Evolutionary conservation across 64 coral and sea anemone genomes (phyloP), one percentile per base, ranked within the genome.

Genomic region (Orbicella faveolata): DNA sequence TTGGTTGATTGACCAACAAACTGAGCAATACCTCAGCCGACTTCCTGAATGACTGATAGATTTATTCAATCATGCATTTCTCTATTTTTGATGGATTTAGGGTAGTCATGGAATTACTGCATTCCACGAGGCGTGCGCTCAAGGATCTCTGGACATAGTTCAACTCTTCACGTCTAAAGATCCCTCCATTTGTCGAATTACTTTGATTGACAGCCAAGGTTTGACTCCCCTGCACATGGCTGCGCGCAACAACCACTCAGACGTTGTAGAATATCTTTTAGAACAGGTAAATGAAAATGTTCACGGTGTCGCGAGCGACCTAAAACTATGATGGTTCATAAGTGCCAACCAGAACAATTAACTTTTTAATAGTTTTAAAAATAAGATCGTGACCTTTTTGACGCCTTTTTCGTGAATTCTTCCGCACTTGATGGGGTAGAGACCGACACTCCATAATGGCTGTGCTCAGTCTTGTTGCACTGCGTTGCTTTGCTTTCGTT

Each of bases 231-330:
- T 84, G 21, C 81, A 84, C 21, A 63, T 67, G 57, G 73, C 87
- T 36, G 87, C 87, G 2, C 20, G 77, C 15, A 88, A 77, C 74
- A 77, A 88, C 63, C 87, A 65, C 34, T 12, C 73, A 35, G 73
- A 63, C 44, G 87, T 88, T 9, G 53, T 88, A 9, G 16, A 88
- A 48, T 88, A 88, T 39, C 87, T 88, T 16, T 88, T 88, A 26
- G 87, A 77, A 88, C 34, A 88, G 87, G 87, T 88, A 61, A 55
- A 16, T 12, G 15, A 16, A 59, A 59, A 59, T 59, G 55, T 59
- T 59, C 44, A 5, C 7, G 4, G 44, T 48, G 44, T 48, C 44
- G 44, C 44, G 5, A 48, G 5, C 44, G 44, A 48, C 44, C 44
- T 48, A 48, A 48, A 48, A 48, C 44, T 48, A 48, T 48, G 44